phyloP scores from a whole-genome alignment of 2,888 invertebrate genomes.

The Euproctis similis region DNA sequence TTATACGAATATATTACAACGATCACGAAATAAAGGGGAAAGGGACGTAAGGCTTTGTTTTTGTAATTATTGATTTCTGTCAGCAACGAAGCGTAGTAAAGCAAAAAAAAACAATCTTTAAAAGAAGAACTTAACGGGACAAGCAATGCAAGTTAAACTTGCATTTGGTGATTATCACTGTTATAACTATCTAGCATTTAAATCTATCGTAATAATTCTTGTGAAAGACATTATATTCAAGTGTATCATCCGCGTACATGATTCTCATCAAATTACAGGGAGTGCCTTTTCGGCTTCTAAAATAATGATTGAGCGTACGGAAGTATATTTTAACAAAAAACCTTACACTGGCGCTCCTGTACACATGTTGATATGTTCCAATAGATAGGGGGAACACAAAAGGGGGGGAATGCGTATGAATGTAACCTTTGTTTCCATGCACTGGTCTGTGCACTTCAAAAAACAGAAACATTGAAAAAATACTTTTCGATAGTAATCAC shows the following conservation, averaged over 20 bases:
- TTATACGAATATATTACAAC: constrained; percentile 8
- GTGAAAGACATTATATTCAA: too few species aligned
- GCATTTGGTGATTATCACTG: too few species aligned
- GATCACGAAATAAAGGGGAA: background rate
- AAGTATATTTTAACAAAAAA: constrained; percentile 10
- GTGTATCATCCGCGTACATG: too few species aligned
- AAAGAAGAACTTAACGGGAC: too few species aligned
- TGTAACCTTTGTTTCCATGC: constrained; percentile 41
- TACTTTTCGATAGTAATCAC: constrained; percentile 7
- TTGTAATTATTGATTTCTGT: background rate
- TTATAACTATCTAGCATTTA: too few species aligned
- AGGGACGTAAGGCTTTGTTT: constrained; percentile 1
- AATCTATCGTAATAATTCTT: too few species aligned
- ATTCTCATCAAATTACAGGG: too few species aligned
- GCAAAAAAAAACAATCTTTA: too few species aligned
- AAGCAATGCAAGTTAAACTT: too few species aligned
- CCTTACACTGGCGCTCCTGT: too few species aligned
- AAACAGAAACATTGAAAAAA: constrained; percentile 15
- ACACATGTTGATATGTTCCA: constrained; percentile 27
- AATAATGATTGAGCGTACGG: constrained; percentile 16
- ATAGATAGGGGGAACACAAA: constrained; percentile 33
- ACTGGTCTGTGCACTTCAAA: constrained; percentile 41
- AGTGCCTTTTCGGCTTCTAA: too few species aligned
- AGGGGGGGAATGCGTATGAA: constrained; percentile 30
- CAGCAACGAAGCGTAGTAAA: too few species aligned